phyloP scores from a whole-genome alignment of 2,797 vertebrate species.

The Enteromius unitaeniatus region DNA sequence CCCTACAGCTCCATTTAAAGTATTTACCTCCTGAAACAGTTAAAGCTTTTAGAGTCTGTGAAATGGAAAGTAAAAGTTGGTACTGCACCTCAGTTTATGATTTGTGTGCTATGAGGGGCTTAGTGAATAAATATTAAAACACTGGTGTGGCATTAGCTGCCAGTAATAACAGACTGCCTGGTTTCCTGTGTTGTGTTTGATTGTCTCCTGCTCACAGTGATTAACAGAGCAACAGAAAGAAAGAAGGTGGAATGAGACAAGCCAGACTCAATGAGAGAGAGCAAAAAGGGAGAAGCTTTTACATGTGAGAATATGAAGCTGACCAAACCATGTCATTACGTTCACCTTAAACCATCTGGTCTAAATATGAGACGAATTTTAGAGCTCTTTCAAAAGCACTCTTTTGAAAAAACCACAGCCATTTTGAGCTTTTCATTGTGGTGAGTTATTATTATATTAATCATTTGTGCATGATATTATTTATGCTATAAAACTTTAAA shows the following conservation, averaged over 20 bases:
- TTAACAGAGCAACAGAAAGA: constrained; percentile 56
- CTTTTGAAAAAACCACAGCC: constrained; percentile 12
- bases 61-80: constrained; percentile 64
- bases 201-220: constrained; percentile 66
- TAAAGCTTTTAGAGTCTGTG: constrained; percentile 67
- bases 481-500: constrained; percentile 4
- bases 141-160: constrained; percentile 66
- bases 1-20: constrained; percentile 59
- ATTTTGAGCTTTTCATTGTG: constrained; percentile 18
- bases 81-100: constrained; percentile 67
- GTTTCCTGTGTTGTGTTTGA: constrained; percentile 72
- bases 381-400: constrained; percentile 3
- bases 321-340: constrained; percentile 48
- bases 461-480: constrained; percentile 3
- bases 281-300: constrained; percentile 38
- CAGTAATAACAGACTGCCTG: constrained; percentile 76
- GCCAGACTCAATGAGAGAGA: constrained; percentile 30
- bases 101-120: constrained; percentile 73
- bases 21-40: constrained; percentile 70
- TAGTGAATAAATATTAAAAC: constrained; percentile 77
- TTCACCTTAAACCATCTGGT: constrained; percentile 43
- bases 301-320: constrained; percentile 43
- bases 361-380: constrained; percentile 33
- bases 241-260: constrained; percentile 8
- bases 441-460: constrained; percentile 10